Base-by-base conservation (phyloP, 2,797 vertebrate genomes). In the Rachycentron canadum region DNA sequence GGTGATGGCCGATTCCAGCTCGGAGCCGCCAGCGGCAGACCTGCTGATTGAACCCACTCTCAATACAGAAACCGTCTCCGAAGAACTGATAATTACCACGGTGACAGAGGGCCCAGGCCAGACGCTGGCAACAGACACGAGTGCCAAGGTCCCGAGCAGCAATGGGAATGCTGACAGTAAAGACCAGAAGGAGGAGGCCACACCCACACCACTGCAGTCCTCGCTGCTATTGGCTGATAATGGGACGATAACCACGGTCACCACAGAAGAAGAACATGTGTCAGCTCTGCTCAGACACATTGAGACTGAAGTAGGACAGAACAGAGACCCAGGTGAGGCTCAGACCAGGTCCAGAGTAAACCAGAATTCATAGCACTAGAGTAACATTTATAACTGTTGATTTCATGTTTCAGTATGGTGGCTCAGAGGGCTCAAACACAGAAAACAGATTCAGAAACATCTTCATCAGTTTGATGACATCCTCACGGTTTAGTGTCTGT, bases 1-100 rank as follows among this genome's bases (percentile, higher is more conserved):
- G 30, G 70, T 65, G 76, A 95, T 95, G 94, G 89, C 92, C 3
- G 91, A 89, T 61, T 85, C 82, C 25, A 63, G 79, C 73, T 41
- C 82, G 0, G 85, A 84, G 52, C 38, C 62, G 0, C n/a, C 63
- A 0, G 67, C 76, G 21, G 45, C 73, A 38, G 75, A 80, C 4
- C 32, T 55, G 52, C 60, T 58, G 66, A 73, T 76, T 2, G 45
- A 76, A 23, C 19, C 56, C 4, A 1, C 64, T 19, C 19, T 55
- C 25, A 3, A 30, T 45, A 21, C 45, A 11, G 79, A 78, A 12
- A 70, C 30, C 3, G 1, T 50, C 45, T 65, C 84, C 30, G 86
- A 87, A 78, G 85, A 76, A 60, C 76, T 56, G 9, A 60, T 30
- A 0, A 25, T 62, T 0, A 47, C 74, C 17, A n/a, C 3, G 12